phyloP scores from a whole-genome alignment of 2,888 invertebrate species.

The Enchytraeus crypticus region DNA sequence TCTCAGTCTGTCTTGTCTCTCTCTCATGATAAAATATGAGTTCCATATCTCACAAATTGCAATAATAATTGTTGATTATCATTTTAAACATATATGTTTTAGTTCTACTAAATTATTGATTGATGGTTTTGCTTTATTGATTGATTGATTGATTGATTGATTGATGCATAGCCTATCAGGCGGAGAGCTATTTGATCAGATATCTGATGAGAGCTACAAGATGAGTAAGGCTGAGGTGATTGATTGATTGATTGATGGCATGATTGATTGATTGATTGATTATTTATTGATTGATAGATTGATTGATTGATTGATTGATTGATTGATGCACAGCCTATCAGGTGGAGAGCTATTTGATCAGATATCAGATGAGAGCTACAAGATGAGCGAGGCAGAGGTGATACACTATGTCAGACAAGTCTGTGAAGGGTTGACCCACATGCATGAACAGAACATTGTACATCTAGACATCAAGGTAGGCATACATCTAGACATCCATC shows the following conservation, averaged over 20 bases:
- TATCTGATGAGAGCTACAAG: slow-evolving; percentile 91
- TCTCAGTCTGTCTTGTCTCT: no score
- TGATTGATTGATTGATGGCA: no score
- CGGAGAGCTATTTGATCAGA: slow-evolving; percentile 95
- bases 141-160: no score
- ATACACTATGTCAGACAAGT: slow-evolving; percentile 98
- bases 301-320: no score
- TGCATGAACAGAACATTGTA: slow-evolving; percentile 99
- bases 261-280: no score
- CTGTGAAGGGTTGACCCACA: slow-evolving; percentile 91
- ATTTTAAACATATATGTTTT: no score
- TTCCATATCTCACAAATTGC: no score
- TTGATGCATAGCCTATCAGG: slow-evolving; percentile 71
- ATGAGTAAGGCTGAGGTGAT: slow-evolving; percentile 99
- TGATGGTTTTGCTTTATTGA: no score
- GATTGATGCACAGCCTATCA: slow-evolving; percentile 63
- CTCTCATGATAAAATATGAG: no score
- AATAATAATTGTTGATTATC: no score
- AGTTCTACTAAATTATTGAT: background rate
- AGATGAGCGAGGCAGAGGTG: slow-evolving; percentile 97
- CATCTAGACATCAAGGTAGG: slow-evolving; percentile 66
- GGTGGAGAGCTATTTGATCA: slow-evolving; percentile 98
- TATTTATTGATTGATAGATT: no score
- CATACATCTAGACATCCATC: no score
- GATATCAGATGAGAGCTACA: slow-evolving; percentile 93